phyloP scores from a whole-genome alignment of 2,888 invertebrate genomes.

The Corbicula japonica region DNA sequence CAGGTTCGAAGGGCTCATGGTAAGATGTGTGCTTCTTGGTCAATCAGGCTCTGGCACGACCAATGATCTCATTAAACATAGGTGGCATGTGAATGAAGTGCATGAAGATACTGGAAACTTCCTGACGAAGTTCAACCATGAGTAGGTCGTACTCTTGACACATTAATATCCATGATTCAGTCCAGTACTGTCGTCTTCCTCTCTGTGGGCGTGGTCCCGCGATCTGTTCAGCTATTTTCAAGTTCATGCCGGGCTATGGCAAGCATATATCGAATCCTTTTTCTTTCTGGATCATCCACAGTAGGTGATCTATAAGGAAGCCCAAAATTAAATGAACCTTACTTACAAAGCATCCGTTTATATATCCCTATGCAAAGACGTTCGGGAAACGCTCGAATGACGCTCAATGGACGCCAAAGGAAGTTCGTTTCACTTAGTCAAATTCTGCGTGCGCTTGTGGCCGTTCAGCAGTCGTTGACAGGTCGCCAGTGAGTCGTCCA shows the following conservation, averaged over 20 bases:
- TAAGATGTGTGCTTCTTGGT: background rate
- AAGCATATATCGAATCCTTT: slow-evolving; percentile 36
- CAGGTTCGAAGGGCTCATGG: slow-evolving; percentile 2
- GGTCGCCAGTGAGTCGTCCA: no score
- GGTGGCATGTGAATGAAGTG: slow-evolving; percentile 39
- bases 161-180: slow-evolving; percentile 37
- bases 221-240: slow-evolving; percentile 37
- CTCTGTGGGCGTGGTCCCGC: slow-evolving; percentile 29
- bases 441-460: no score
- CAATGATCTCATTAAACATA: slow-evolving; percentile 34
- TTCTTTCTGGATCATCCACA: slow-evolving; percentile 35
- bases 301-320: slow-evolving; percentile 33
- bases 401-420: slow-evolving; percentile 30
- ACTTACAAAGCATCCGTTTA: slow-evolving; percentile 40
- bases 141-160: slow-evolving; percentile 54
- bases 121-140: slow-evolving; percentile 13
- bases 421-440: no score
- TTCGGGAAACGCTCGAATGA: slow-evolving; percentile 35
- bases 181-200: slow-evolving; percentile 34
- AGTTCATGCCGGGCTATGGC: no score
- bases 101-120: slow-evolving; percentile 23
- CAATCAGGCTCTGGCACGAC: background rate
- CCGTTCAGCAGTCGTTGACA: no score
- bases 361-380: slow-evolving; percentile 28
- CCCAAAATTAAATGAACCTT: slow-evolving; percentile 29